Evolutionary conservation across 2,797 vertebrate genomes (phyloP).

Genomic region (Lemur catta): DNA sequence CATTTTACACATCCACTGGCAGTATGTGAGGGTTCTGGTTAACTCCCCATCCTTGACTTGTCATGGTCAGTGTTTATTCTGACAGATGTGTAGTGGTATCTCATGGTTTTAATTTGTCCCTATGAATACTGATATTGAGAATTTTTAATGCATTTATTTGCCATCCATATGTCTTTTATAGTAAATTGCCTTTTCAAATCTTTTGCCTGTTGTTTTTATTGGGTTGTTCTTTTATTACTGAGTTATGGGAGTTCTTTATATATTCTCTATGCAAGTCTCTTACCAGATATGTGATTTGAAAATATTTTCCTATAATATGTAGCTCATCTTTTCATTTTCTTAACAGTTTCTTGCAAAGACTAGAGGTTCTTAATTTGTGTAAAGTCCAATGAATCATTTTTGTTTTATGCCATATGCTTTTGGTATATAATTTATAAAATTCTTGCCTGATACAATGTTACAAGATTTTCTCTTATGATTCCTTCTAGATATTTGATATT

Average conservation of each 20-base stretch:
- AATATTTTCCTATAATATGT: background rate
- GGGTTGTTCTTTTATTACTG: background rate
- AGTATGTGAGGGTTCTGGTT: background rate
- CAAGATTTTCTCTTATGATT: background rate
- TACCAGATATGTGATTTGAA: background rate
- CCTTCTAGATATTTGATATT: background rate
- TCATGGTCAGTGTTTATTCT: background rate
- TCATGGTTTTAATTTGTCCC: background rate
- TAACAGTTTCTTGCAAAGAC: background rate
- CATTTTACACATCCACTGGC: background rate
- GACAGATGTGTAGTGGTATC: background rate
- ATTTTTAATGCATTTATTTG: background rate
- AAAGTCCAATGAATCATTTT: background rate
- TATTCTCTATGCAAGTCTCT: background rate
- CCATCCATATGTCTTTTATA: background rate
- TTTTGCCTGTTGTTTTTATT: background rate
- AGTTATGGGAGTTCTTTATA: background rate
- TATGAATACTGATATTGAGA: background rate
- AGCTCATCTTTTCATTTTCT: background rate
- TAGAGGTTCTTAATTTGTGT: background rate
- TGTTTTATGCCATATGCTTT: background rate
- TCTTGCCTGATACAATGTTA: background rate
- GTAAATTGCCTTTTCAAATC: background rate
- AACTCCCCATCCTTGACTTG: background rate
- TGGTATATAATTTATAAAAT: background rate